phyloP scores from a whole-genome alignment of 2,797 vertebrate genomes.

The Myoxocephalus aenaeus region DNA sequence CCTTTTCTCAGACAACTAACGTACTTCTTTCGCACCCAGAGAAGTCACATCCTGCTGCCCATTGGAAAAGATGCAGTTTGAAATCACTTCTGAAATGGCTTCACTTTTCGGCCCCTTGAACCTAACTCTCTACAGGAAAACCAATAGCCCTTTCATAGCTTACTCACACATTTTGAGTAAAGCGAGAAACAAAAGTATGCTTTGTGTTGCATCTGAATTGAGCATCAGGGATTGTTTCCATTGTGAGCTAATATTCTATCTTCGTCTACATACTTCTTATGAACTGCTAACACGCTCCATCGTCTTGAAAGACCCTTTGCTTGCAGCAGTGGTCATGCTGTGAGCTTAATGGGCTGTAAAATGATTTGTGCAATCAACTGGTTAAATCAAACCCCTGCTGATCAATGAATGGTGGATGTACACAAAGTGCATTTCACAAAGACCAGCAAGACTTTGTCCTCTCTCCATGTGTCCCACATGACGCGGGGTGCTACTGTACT shows the following conservation, averaged over 20 bases:
- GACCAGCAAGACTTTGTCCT: constrained; percentile 1
- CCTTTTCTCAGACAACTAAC: too few species aligned
- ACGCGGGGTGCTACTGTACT: not conserved
- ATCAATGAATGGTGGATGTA: constrained; percentile 4
- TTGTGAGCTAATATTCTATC: not conserved
- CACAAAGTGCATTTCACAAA: constrained; percentile 12
- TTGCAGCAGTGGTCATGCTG: constrained; percentile 27
- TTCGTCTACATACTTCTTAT: not conserved
- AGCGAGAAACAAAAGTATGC: too few species aligned
- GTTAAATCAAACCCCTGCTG: constrained; percentile 18
- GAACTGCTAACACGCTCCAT: not conserved
- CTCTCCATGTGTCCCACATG: not conserved
- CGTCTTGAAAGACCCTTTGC: not conserved
- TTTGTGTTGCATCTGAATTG: not conserved
- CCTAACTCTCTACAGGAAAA: too few species aligned
- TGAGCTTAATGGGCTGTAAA: constrained; percentile 33
- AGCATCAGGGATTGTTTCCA: not conserved
- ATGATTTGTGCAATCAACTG: constrained; percentile 30
- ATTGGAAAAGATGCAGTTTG: too few species aligned
- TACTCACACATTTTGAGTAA: too few species aligned
- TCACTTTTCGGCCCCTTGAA: too few species aligned
- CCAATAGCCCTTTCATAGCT: too few species aligned
- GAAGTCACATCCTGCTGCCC: too few species aligned
- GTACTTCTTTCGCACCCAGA: too few species aligned
- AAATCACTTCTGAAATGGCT: too few species aligned